Percentiles rank a stretch among this genome's conserved stretches.
These are phyloP conservation scores for Calliopum simillimum DNA, from an alignment of 2,888 invertebrate species.

Conservation along the genomic window DNA sequence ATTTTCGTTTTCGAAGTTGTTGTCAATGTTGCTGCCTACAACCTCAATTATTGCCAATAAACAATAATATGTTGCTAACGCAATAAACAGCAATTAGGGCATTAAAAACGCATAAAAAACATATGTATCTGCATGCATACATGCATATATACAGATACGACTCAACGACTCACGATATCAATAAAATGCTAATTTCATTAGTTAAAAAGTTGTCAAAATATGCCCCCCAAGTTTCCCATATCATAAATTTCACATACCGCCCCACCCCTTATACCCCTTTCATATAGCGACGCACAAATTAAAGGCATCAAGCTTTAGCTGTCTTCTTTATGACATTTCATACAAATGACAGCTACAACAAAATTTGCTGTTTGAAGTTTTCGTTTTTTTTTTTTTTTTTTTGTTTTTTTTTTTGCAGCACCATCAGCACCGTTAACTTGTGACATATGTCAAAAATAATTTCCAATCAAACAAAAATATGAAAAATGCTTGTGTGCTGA, in stretches of 20 bases:
- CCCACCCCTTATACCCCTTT: no score
- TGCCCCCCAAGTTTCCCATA: no score
- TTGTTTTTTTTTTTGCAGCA: no score
- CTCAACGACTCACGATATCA: slow-evolving; percentile 9
- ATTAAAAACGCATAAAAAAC: slow-evolving; percentile 50
- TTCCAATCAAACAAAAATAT: slow-evolving; percentile 40
- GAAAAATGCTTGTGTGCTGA: slow-evolving; percentile 17
- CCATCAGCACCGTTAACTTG: slow-evolving; percentile 9
- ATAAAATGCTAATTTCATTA: slow-evolving; percentile 37
- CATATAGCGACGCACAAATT: neutral
- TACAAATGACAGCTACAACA: slow-evolving; percentile 18
- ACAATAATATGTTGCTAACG: slow-evolving; percentile 51
- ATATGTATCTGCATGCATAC: slow-evolving; percentile 29
- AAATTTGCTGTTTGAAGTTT: slow-evolving; percentile 22
- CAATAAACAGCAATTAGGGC: slow-evolving; percentile 51
- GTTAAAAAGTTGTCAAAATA: neutral
- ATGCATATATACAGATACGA: no score
- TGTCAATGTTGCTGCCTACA: slow-evolving; percentile 9
- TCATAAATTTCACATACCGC: no score
- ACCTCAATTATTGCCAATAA: slow-evolving; percentile 47
- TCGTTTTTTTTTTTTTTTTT: slow-evolving; percentile 4
- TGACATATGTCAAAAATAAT: slow-evolving; percentile 35
- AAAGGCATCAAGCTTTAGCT: neutral
- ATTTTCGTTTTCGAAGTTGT: slow-evolving; percentile 3
- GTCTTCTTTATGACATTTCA: slow-evolving; percentile 21